Conservation (phyloP, 2,113 vertebrate species). For the Triplophysa rosa region DNA sequence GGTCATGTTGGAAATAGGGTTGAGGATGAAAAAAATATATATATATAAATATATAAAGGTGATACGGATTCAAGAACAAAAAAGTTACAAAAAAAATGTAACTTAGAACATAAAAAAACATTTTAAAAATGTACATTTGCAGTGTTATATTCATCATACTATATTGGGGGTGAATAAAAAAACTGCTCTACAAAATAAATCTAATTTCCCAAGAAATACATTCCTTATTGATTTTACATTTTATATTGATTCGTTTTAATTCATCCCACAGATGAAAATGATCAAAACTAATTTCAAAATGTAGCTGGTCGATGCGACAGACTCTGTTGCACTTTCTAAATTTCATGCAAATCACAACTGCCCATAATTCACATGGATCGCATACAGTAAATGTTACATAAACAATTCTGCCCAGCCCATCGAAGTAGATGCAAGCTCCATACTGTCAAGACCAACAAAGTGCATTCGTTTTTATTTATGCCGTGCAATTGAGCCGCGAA, state of each 20-base stretch:
- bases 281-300: constrained; percentile 62
- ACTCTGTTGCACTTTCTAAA: constrained; percentile 42
- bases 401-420: constrained; percentile 9
- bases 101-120: too few relatives aligned
- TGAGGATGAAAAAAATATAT: too few relatives aligned
- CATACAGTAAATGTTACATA: constrained; percentile 25
- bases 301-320: constrained; percentile 56
- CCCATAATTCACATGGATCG: constrained; percentile 32
- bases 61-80: too few relatives aligned
- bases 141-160: too few relatives aligned
- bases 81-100: too few relatives aligned
- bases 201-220: constrained; percentile 21
- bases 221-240: constrained; percentile 53
- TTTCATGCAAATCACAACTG: constrained; percentile 55
- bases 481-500: constrained; percentile 1
- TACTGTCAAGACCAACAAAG: constrained; percentile 13
- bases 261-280: constrained; percentile 66
- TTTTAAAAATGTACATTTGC: too few relatives aligned
- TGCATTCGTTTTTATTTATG: constrained; percentile 31
- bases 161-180: too few relatives aligned
- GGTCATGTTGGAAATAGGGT: too few relatives aligned
- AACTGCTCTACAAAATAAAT: background rate
- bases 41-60: too few relatives aligned
- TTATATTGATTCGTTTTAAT: constrained; percentile 53
- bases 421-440: constrained; percentile 16